These are phyloP conservation scores for Pelagia noctiluca DNA, from an alignment of 30 jellyfish, hydroid and myxozoan species.

Conservation along the genomic window DNA sequence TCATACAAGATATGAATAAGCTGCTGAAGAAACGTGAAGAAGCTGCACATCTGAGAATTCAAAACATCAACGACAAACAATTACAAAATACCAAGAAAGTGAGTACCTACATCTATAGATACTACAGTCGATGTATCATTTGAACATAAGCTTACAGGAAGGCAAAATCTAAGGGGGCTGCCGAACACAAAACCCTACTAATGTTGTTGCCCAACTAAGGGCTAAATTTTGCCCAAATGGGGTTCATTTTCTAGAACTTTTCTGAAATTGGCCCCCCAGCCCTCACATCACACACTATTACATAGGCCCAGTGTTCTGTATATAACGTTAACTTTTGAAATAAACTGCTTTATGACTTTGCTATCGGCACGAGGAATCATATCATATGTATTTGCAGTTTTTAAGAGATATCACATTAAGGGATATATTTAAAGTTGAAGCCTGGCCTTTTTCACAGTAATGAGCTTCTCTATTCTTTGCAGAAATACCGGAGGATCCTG, in stretches of 20 bases:
- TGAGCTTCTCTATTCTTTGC: neutral
- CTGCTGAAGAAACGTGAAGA: conserved; percentile 3
- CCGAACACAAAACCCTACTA: conserved; percentile 2
- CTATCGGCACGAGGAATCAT: conserved; percentile 8
- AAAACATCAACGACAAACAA: neutral
- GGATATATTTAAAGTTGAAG: neutral
- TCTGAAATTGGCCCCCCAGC: conserved; percentile 8
- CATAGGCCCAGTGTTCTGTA: neutral
- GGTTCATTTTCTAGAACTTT: neutral
- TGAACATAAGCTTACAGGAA: neutral
- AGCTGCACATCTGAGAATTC: neutral
- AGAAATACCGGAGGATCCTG: conserved; percentile 4
- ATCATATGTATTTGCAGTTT: neutral
- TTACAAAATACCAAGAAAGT: neutral
- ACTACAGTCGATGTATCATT: neutral
- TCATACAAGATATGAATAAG: neutral
- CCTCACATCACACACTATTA: conserved; percentile 1
- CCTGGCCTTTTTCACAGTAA: too few relatives aligned
- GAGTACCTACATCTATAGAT: conserved; percentile 1
- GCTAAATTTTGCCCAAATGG: conserved; percentile 2
- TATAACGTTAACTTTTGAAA: neutral
- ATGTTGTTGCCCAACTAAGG: neutral
- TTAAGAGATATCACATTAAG: neutral
- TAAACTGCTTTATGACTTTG: conserved; percentile 2
- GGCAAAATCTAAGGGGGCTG: conserved; percentile 6